These are phyloP conservation scores for Hololepta plana DNA, from an alignment of 2,888 invertebrate species.

Conservation along the genomic window DNA sequence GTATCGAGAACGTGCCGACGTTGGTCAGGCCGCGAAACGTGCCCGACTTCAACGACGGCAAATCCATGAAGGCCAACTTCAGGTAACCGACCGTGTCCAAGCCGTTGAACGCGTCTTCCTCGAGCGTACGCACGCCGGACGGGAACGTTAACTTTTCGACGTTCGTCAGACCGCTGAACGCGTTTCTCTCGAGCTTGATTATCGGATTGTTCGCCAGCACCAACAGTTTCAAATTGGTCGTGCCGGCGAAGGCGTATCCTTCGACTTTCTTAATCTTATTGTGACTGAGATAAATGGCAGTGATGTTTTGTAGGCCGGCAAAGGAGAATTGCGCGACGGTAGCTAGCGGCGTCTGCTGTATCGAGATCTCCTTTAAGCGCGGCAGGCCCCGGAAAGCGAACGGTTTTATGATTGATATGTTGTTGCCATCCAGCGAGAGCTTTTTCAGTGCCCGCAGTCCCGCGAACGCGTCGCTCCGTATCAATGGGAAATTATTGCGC, in stretches of 20 bases:
- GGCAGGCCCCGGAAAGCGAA: constrained; percentile 74
- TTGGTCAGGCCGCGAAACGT: constrained; percentile 64
- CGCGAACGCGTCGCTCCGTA: constrained; percentile 67
- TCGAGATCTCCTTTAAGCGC: constrained; percentile 59
- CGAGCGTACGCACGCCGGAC: constrained; percentile 56
- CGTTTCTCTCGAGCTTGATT: constrained; percentile 59
- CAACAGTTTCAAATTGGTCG: constrained; percentile 65
- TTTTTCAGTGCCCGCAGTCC: constrained; percentile 66
- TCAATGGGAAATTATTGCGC: constrained; percentile 65
- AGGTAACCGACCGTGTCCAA: constrained; percentile 66
- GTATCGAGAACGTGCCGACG: constrained; percentile 55
- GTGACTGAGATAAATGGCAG: constrained; percentile 42
- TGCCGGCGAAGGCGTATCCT: constrained; percentile 72
- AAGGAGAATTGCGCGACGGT: constrained; percentile 72
- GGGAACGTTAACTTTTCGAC: constrained; percentile 72
- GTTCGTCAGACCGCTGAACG: constrained; percentile 69
- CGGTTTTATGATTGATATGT: constrained; percentile 64
- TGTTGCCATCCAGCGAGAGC: constrained; percentile 73
- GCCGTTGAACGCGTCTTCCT: constrained; percentile 65
- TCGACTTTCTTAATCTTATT: constrained; percentile 36
- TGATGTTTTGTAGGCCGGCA: constrained; percentile 63
- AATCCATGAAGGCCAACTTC: constrained; percentile 70
- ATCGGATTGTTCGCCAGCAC: constrained; percentile 73
- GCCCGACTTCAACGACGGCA: constrained; percentile 47
- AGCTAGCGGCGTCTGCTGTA: constrained; percentile 70